Base-by-base conservation (phyloP, 1,140 invertebrate genomes). In the Pachyrhynchus sulphureomaculatus region DNA sequence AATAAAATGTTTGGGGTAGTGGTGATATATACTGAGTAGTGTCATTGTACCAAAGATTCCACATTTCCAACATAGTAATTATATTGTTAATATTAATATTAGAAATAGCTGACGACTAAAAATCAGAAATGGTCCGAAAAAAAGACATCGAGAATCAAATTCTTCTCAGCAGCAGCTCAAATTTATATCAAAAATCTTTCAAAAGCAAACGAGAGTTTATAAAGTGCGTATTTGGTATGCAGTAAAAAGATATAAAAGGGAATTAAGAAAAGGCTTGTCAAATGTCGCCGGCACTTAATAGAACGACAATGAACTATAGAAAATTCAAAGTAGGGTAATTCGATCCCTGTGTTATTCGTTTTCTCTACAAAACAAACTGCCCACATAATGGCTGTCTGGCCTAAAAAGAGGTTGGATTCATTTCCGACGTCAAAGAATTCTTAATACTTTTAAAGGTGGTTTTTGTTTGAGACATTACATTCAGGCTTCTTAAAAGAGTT, bases 361-460 rank as follows among this genome's bases (percentile, higher is more conserved):
- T 48, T 41, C 54, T 63, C 45, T 55, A 52, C 47, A 32, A 63
- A 63, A 63, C 51, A 63, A 63, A 63, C 61, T 63, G 61, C 61
- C 61, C 61, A 51, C 54, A 63, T 63, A 63, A 63, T 57, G 32
- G 53, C 52, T 56, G 53, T 33, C 41, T 62, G 41, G 17, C 33
- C 33, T 51, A 33, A 54, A 24, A 54, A 9, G 52, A 44, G 20
- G 41, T 18, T 23, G 41, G 41, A 44, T 23, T 44, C 18, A 23
- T 44, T 44, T 44, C 41, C 41, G 41, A 44, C 17, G 20, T 2
- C 41, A 44, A n/a, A 44, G 41, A 20, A 44, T 9, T 44, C 21
- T 44, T 44, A 44, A 44, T 44, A 44, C 41, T 44, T 6, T 10
- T 6, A 29, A 29, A 6, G 26, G 26, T 29, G 5, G n/a, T n/a